A percentile compares a stretch with the other conserved stretches of the same genome.
These are phyloP conservation scores for Musca vetustissima DNA, from an alignment of 1,140 invertebrate species.

Conservation along the genomic window DNA sequence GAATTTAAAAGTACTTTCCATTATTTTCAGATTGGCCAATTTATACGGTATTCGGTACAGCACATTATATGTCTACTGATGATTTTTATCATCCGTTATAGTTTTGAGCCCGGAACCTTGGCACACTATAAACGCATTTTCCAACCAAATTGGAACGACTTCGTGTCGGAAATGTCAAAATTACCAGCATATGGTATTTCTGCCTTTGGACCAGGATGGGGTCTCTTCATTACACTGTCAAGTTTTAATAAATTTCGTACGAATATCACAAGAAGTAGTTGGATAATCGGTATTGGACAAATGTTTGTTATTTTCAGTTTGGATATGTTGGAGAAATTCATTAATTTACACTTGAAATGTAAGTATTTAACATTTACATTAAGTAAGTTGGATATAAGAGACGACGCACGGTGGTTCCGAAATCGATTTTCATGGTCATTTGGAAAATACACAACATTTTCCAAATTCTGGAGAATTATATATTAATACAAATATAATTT, in stretches of 20 bases:
- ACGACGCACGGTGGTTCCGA: too few relatives aligned
- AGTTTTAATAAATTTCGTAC: constrained; percentile 89
- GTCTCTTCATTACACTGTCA: constrained; percentile 84
- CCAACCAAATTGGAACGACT: constrained; percentile 58
- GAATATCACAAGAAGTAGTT: constrained; percentile 58
- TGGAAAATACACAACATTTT: too few relatives aligned
- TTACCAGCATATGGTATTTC: constrained; percentile 36
- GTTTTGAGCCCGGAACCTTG: constrained; percentile 68
- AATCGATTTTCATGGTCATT: too few relatives aligned
- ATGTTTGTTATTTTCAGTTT: constrained; percentile 26
- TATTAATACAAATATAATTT: too few relatives aligned
- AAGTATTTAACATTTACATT: too few relatives aligned
- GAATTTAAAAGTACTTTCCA: not conserved
- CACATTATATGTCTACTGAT: constrained; percentile 29
- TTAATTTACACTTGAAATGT: too few relatives aligned
- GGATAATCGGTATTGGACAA: constrained; percentile 43
- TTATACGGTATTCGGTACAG: constrained; percentile 35
- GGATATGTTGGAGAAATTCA: constrained; percentile 9
- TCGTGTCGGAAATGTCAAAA: constrained; percentile 18
- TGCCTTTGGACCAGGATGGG: constrained; percentile 86
- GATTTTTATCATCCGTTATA: constrained; percentile 37
- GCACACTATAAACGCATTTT: constrained; percentile 78
- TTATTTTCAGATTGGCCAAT: constrained; percentile 37
- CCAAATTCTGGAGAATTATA: too few relatives aligned
- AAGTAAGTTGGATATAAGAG: too few relatives aligned